These are phyloP conservation scores for Drosophila ambigua DNA, from an alignment of 1,140 invertebrate species.

Conservation along the genomic window DNA sequence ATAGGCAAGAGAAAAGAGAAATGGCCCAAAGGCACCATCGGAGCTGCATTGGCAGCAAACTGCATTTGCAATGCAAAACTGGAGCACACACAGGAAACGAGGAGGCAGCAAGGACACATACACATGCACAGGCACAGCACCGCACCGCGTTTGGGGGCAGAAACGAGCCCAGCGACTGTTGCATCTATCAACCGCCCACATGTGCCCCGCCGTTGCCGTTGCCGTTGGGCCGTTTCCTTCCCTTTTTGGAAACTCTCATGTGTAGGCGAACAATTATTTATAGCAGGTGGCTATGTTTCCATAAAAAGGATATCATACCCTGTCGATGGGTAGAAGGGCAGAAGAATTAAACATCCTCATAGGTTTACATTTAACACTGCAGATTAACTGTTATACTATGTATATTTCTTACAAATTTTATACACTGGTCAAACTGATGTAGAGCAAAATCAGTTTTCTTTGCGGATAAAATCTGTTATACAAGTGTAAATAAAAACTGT, in stretches of 20 bases:
- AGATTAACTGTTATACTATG: no score
- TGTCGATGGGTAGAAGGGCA: no score
- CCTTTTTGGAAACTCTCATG: slow-evolving; percentile 1
- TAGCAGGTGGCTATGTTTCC: slow-evolving; percentile 25
- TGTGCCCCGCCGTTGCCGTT: background rate
- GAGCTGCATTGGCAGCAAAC: slow-evolving; percentile 25
- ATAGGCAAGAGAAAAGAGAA: slow-evolving; percentile 13
- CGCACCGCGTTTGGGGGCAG: no score
- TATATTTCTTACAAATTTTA: no score
- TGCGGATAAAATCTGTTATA: no score
- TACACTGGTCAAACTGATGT: no score
- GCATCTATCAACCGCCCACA: slow-evolving; percentile 34
- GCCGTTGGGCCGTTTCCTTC: background rate
- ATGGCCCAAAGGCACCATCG: slow-evolving; percentile 24
- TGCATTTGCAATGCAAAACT: slow-evolving; percentile 69
- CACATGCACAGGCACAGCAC: no score
- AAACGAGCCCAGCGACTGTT: slow-evolving; percentile 41
- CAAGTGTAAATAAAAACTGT: no score
- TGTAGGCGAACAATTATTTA: slow-evolving; percentile 32
- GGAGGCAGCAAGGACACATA: slow-evolving; percentile 34
- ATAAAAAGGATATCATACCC: background rate
- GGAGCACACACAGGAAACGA: slow-evolving; percentile 67
- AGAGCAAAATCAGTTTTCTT: no score
- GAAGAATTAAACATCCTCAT: no score
- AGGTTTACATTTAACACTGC: no score